Evolutionary conservation across 2,113 vertebrate genomes (phyloP), one percentile per base, ranked within the genome.

Genomic region (Macquaria australasica): DNA sequence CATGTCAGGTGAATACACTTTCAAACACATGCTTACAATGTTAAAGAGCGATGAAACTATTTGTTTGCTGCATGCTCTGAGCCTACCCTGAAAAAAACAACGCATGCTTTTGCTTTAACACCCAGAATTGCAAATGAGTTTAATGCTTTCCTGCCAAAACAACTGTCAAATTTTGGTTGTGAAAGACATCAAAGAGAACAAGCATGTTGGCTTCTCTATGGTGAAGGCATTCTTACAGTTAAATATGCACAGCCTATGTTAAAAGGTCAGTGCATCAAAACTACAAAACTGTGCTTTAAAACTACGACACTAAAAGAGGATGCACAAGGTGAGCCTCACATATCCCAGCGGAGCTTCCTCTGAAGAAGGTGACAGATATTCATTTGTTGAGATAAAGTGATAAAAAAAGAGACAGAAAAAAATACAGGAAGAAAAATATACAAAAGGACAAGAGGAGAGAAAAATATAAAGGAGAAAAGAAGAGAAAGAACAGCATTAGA

Each of bases 311-410:
- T 80, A 53, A 37, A 80, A 77, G 83, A 87, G 87, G 68, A 92
- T 89, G 89, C 92, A 94, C 77, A 70, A 77, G 53, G 79, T 37
- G 88, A 86, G 4, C 1, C 94, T 94, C 92, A 89, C 94, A 96
- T 95, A 89, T 92, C 93, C 93, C 95, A 93, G 93, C 95, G 95
- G 73, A 96, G 95, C 89, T 95, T 94, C 94, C 95, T 96, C 96
- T 97, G 96, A 31, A 93, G 93, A 90, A 93, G 93, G 73, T 48
- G 90, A 87, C 69, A 90, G 69, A 91, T 77, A 86, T 89, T 83
- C 81, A 85, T 66, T 85, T 83, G 60, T 73, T n/a, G 48, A 90
- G 60, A 85, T 90, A 39, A 71, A 81, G 51, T 14, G 39, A 71
- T 58, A 31, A 48, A 64, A 64, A 20, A 59, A 34, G 15, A 79